Evolutionary conservation across 2,888 invertebrate species (phyloP), one percentile per base, ranked within the genome.

Genomic region (Automeris io): DNA sequence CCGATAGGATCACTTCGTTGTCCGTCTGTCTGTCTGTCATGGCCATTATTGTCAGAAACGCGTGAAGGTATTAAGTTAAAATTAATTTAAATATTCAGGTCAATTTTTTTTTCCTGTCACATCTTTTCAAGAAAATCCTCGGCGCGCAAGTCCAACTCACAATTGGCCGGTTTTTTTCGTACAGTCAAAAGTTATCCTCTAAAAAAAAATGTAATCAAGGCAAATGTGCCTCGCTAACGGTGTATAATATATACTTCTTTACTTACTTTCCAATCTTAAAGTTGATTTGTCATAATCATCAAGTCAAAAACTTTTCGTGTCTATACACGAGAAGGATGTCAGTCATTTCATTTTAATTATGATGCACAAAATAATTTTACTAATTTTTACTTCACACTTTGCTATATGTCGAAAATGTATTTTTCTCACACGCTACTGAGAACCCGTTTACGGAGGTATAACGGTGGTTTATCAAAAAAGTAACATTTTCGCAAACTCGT

Each of bases 151-250:
- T n/a, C n/a, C n/a, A n/a, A n/a, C n/a, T n/a, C n/a, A n/a, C n/a
- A n/a, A n/a, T n/a, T n/a, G n/a, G n/a, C n/a, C n/a, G n/a, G n/a
- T 53, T 52, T 61, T 57, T 59, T 46, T 48, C 47, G 45, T 57
- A 54, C 57, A 57, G 53, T 62, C 69, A 59, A 60, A 66, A 62
- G 65, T 64, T 54, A 51, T 51, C 57, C 48, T 52, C 51, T 65
- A 72, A 71, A 76, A 77, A 70, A 71, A 54, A 73, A 70, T 69
- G 57, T 72, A 67, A n/a, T n/a, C n/a, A n/a, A n/a, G n/a, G n/a
- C n/a, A n/a, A n/a, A n/a, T n/a, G n/a, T n/a, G n/a, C n/a, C n/a
- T n/a, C n/a, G n/a, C n/a, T n/a, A n/a, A n/a, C n/a, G n/a, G n/a
- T n/a, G n/a, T n/a, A n/a, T n/a, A n/a, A n/a, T n/a, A n/a, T n/a